Conservation (phyloP, 2,113 vertebrate genomes). For the Lota lota region DNA sequence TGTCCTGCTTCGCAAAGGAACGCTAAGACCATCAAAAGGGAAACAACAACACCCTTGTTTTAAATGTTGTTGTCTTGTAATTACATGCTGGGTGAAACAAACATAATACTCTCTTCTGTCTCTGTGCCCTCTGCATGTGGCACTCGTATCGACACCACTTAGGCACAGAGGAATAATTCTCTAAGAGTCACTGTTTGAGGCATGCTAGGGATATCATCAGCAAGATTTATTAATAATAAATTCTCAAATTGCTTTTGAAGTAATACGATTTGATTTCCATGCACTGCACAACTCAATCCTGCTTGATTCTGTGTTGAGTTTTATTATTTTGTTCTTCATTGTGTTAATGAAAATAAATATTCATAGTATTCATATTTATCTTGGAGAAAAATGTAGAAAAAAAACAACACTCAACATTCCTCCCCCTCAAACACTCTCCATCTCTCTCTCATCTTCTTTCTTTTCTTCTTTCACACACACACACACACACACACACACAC, state of each 20-base stretch:
- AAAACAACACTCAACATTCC: no score
- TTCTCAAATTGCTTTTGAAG: conserved; percentile 66
- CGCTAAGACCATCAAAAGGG: conserved; percentile 45
- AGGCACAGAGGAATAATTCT: conserved; percentile 60
- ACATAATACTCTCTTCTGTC: conserved; percentile 42
- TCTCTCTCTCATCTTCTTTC: conserved; percentile 1
- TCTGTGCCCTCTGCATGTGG: neutral
- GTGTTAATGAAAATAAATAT: no score
- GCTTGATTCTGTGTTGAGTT: conserved; percentile 30
- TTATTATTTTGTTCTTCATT: neutral
- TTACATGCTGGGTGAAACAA: conserved; percentile 46
- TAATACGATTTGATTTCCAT: conserved; percentile 54
- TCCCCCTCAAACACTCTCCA: no score
- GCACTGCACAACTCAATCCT: conserved; percentile 51
- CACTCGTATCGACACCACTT: conserved; percentile 32
- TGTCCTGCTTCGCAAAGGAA: conserved; percentile 39
- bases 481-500: no score
- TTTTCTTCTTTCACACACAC: neutral
- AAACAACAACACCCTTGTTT: conserved; percentile 54
- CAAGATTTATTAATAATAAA: conserved; percentile 69
- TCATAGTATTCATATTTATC: no score
- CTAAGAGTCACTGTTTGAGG: conserved; percentile 65
- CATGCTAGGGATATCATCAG: conserved; percentile 63
- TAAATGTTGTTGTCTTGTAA: conserved; percentile 38
- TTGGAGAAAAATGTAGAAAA: no score